phyloP scores from a whole-genome alignment of 2,888 invertebrate species.

The Harpagoxenus sublaevis region DNA sequence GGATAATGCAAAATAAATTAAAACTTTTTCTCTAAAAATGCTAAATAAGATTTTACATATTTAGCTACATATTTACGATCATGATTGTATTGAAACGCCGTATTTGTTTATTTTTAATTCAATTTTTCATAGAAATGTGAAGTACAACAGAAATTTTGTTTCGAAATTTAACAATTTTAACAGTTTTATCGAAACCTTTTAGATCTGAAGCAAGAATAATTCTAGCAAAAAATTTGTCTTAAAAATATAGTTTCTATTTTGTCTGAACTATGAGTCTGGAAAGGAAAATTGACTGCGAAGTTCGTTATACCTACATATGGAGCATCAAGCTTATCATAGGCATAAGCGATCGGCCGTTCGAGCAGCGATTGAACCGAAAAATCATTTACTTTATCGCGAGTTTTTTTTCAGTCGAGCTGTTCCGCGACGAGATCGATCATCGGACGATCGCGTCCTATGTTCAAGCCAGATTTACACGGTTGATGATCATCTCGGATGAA shows the following conservation, averaged over 20 bases:
- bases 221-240: neutral
- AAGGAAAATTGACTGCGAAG: neutral
- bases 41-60: neutral
- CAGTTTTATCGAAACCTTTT: neutral
- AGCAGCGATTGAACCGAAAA: conserved; percentile 32
- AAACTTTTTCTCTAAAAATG: neutral
- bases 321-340: conserved; percentile 4
- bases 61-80: neutral
- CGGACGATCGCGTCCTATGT: conserved; percentile 20
- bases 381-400: conserved; percentile 44
- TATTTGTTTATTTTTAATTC: neutral
- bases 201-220: neutral
- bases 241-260: neutral
- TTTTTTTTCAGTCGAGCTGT: conserved; percentile 28
- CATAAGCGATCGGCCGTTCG: conserved; percentile 17
- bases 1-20: neutral
- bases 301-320: neutral
- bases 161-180: neutral
- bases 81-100: neutral
- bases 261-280: neutral
- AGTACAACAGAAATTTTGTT: neutral
- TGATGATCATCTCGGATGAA: conserved; percentile 32
- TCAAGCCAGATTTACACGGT: conserved; percentile 15
- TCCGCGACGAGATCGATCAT: conserved; percentile 30
- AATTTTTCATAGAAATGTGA: neutral